These are phyloP conservation scores for Eueremaeus valkanovi DNA, from an alignment of 2,888 invertebrate species.

Conservation along the genomic window DNA sequence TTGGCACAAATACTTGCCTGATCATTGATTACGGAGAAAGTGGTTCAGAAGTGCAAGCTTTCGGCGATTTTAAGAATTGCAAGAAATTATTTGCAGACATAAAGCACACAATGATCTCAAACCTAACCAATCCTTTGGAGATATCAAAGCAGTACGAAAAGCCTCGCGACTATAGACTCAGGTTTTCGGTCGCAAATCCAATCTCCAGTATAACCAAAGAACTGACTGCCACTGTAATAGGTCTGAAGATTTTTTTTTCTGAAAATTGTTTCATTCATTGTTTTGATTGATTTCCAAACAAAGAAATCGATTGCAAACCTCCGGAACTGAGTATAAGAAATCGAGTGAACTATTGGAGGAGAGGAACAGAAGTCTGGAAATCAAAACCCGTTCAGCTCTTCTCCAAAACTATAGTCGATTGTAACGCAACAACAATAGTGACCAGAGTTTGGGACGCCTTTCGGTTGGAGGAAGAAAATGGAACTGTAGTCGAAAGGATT, in stretches of 20 bases:
- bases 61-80: constrained; percentile 23
- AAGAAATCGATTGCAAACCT: constrained; percentile 46
- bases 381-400: constrained; percentile 46
- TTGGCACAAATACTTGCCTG: constrained; percentile 48
- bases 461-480: constrained; percentile 44
- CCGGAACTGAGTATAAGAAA: constrained; percentile 46
- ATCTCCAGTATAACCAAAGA: constrained; percentile 20
- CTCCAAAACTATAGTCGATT: constrained; percentile 47
- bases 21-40: constrained; percentile 47
- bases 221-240: constrained; percentile 28
- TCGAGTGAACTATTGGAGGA: constrained; percentile 43
- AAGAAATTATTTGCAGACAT: constrained; percentile 14
- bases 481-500: constrained; percentile 44
- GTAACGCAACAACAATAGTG: constrained; percentile 47
- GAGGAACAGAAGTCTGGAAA: constrained; percentile 44
- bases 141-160: constrained; percentile 25
- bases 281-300: neutral
- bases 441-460: constrained; percentile 46
- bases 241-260: neutral
- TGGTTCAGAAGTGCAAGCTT: neutral
- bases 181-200: constrained; percentile 20
- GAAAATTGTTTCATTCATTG: neutral
- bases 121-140: constrained; percentile 21
- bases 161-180: constrained; percentile 25
- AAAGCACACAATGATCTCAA: neutral